Base-by-base conservation (phyloP, 2,113 vertebrate species). In the Leucosticte australis region DNA sequence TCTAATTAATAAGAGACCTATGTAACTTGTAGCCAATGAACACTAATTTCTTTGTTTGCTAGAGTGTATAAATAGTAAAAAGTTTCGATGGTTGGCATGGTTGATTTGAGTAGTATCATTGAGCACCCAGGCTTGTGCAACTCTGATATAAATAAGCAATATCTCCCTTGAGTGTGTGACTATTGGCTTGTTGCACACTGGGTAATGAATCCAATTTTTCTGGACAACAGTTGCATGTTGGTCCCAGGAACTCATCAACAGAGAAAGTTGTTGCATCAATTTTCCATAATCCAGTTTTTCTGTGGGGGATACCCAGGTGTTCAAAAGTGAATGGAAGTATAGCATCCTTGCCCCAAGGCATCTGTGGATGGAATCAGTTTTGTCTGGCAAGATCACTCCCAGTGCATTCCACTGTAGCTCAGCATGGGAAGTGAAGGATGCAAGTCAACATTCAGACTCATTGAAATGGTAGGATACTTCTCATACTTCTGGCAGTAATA, bases 341-440 rank as follows among this genome's bases (percentile, higher is more conserved):
- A 56, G 22, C 13, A 28, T 83, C 30, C 26, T 49, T 73, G 23
- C 23, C 26, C 21, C 37, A 52, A 4, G 44, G 31, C 5, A 3
- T 26, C 39, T 55, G 3, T 0, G 1, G 27, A 35, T 2, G 3
- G 31, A 78, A 28, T 59, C 0, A 2, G 10, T 5, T 53, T 65
- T 71, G 30, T 55, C 20, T 64, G n/a, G 14, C 53, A 11, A 16
- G 57, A 24, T 71, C 1, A 10, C 6, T 88, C 10, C 10, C 33
- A 65, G 42, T 44, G 16, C 17, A 11, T 67, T 90, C 52, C n/a
- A 4, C 11, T 78, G 17, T 46, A 46, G 56, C 57, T 84, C 27
- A 71, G 65, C 22, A 27, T 22, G 19, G 65, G 19, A 84, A 82
- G 42, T 28, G 28, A 76, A 83, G 42, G 18, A 55, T 24, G 41